A percentile compares a stretch with the other conserved stretches of the same genome.
These are phyloP conservation scores for Himalopsyche phryganea DNA, from an alignment of 1,140 invertebrate genomes.

Conservation along the genomic window DNA sequence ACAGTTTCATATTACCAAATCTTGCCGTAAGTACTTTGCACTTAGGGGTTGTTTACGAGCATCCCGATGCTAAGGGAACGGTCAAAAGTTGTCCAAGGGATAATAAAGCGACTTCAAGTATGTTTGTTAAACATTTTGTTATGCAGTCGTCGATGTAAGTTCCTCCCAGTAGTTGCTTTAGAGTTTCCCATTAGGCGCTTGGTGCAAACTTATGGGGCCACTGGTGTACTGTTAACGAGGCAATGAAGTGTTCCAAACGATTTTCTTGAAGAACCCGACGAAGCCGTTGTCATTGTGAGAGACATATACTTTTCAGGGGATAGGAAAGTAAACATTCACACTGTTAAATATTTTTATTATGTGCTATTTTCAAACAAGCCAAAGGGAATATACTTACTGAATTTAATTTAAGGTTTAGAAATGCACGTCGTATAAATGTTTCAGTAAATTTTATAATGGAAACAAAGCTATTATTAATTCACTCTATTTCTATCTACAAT, in stretches of 20 bases:
- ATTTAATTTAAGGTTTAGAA: no score
- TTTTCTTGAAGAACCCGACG: slow-evolving; percentile 25
- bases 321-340: neutral
- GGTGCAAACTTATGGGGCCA: slow-evolving; percentile 14
- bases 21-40: slow-evolving; percentile 22
- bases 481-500: no score
- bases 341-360: no score
- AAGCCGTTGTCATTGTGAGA: slow-evolving; percentile 23
- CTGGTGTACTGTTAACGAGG: slow-evolving; percentile 30
- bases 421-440: no score
- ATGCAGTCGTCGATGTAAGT: slow-evolving; percentile 19
- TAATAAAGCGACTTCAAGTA: slow-evolving; percentile 34
- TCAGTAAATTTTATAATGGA: no score
- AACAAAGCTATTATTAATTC: no score
- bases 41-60: slow-evolving; percentile 34
- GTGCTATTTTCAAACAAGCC: no score
- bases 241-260: slow-evolving; percentile 31
- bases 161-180: neutral
- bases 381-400: no score
- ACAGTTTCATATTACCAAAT: slow-evolving; percentile 5
- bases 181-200: neutral
- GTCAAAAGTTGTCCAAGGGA: slow-evolving; percentile 34
- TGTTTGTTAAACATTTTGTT: slow-evolving; percentile 34
- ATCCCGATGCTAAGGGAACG: slow-evolving; percentile 20
- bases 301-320: neutral